Percentiles rank a stretch among this genome's conserved stretches.
Conservation (phyloP, 2,113 vertebrate species). For the Cyprinodon variegatus region DNA sequence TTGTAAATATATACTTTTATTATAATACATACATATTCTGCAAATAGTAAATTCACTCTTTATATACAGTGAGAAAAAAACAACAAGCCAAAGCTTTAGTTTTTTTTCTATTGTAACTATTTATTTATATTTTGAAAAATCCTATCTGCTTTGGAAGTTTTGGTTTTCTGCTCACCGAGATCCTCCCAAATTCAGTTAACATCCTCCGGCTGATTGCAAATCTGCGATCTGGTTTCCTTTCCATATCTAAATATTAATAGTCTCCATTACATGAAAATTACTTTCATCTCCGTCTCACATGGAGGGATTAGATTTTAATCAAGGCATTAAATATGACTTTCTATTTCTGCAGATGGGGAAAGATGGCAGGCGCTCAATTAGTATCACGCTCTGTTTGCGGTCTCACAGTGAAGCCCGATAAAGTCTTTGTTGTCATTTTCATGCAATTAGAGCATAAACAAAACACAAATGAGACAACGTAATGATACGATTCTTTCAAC, state of each 20-base stretch:
- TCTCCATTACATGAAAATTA: slow-evolving; percentile 78
- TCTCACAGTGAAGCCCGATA: slow-evolving; percentile 44
- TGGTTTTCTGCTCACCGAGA: slow-evolving; percentile 55
- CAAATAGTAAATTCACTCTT: too few relatives aligned
- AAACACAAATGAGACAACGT: slow-evolving; percentile 21
- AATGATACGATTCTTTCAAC: slow-evolving; percentile 39
- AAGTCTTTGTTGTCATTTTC: slow-evolving; percentile 54
- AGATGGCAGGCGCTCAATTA: slow-evolving; percentile 66
- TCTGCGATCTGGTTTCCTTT: slow-evolving; percentile 66
- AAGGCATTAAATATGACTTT: slow-evolving; percentile 75
- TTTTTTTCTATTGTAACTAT: too few relatives aligned
- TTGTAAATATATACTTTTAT: too few relatives aligned
- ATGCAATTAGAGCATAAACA: slow-evolving; percentile 42
- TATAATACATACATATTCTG: too few relatives aligned
- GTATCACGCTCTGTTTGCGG: slow-evolving; percentile 57
- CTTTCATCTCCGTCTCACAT: slow-evolving; percentile 74
- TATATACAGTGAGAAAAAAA: too few relatives aligned
- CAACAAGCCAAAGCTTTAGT: too few relatives aligned
- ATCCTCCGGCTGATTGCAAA: slow-evolving; percentile 68
- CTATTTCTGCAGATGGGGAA: slow-evolving; percentile 66
- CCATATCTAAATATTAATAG: slow-evolving; percentile 80
- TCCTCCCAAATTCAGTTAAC: slow-evolving; percentile 58
- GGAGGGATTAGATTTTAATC: slow-evolving; percentile 79
- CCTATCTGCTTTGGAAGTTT: slow-evolving; percentile 52
- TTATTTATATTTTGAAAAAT: slow-evolving; percentile 13